A percentile compares a stretch with the other conserved stretches of the same genome.
These are phyloP conservation scores for Triplophysa tibetana DNA, from an alignment of 2,113 vertebrate genomes.

Conservation along the genomic window DNA sequence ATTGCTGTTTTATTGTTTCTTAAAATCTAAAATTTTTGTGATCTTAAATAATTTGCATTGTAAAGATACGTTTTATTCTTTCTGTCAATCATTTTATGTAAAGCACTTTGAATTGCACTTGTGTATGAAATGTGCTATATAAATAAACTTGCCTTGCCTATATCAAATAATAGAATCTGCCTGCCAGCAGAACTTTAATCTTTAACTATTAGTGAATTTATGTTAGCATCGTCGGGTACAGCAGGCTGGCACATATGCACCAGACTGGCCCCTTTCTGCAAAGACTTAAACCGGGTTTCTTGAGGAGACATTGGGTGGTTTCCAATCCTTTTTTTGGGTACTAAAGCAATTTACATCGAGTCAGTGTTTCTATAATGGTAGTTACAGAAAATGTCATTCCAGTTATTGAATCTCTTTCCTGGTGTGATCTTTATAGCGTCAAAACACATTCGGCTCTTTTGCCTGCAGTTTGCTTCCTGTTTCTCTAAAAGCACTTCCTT, in stretches of 20 bases:
- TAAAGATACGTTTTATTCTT: too few relatives aligned
- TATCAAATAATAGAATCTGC: too few relatives aligned
- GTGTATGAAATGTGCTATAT: too few relatives aligned
- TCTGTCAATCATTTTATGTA: too few relatives aligned
- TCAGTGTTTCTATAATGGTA: neutral
- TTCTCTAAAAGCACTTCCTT: conserved; percentile 45
- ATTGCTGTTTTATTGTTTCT: too few relatives aligned
- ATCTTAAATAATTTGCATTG: too few relatives aligned
- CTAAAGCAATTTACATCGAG: neutral
- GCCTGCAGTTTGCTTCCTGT: conserved; percentile 49
- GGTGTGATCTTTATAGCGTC: neutral
- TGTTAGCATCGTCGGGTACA: neutral
- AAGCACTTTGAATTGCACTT: too few relatives aligned
- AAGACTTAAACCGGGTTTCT: conserved; percentile 20
- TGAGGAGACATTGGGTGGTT: conserved; percentile 5
- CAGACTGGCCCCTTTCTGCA: conserved; percentile 10
- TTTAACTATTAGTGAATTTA: conserved; percentile 19
- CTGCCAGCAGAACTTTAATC: conserved; percentile 22
- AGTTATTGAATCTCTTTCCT: conserved; percentile 1
- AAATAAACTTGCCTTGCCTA: too few relatives aligned
- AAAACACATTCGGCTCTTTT: neutral
- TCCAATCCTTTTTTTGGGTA: neutral
- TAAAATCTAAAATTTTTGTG: too few relatives aligned
- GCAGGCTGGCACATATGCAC: conserved; percentile 14
- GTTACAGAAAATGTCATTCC: neutral